Percentiles rank a stretch among this genome's conserved stretches.
phyloP scores from a whole-genome alignment of 2,888 invertebrate genomes.

The Neoascia interrupta region DNA sequence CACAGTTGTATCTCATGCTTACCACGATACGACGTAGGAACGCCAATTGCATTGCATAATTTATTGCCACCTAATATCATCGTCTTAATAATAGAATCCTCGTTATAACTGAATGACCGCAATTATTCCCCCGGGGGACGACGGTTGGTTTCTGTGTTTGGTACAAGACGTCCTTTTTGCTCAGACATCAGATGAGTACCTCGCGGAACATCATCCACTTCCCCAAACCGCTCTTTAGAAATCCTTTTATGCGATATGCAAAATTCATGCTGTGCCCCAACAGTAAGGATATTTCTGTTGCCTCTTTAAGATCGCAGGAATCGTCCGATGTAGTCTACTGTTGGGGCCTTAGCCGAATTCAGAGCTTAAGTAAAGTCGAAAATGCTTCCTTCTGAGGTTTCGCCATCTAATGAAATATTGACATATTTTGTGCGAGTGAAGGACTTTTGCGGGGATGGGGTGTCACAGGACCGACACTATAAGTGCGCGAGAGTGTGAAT shows the following conservation, averaged over 20 bases:
- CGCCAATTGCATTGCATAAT: slow-evolving; percentile 67
- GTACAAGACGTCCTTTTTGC: slow-evolving; percentile 13
- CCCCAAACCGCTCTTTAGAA: slow-evolving; percentile 66
- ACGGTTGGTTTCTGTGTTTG: background rate
- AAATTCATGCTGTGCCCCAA: slow-evolving; percentile 63
- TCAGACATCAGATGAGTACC: slow-evolving; percentile 50
- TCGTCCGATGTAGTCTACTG: slow-evolving; percentile 32
- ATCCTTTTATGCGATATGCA: slow-evolving; percentile 66
- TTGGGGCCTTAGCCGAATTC: slow-evolving; percentile 35
- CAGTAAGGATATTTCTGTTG: slow-evolving; percentile 26
- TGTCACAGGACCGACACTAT: slow-evolving; percentile 34
- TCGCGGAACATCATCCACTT: slow-evolving; percentile 54
- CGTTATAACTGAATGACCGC: slow-evolving; percentile 67
- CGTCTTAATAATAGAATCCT: slow-evolving; percentile 68
- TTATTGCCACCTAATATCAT: slow-evolving; percentile 64
- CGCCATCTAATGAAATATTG: slow-evolving; percentile 63
- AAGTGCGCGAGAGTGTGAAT: slow-evolving; percentile 38
- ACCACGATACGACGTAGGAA: background rate
- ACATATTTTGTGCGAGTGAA: slow-evolving; percentile 9
- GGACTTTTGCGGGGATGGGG: slow-evolving; percentile 15
- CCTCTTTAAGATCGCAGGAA: slow-evolving; percentile 8
- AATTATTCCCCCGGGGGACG: slow-evolving; percentile 60
- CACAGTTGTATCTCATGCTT: background rate
- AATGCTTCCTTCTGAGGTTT: slow-evolving; percentile 25
- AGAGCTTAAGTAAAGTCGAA: slow-evolving; percentile 32